Base-by-base conservation (phyloP, 2,113 vertebrate genomes). In the Sphyrna mokarran region DNA sequence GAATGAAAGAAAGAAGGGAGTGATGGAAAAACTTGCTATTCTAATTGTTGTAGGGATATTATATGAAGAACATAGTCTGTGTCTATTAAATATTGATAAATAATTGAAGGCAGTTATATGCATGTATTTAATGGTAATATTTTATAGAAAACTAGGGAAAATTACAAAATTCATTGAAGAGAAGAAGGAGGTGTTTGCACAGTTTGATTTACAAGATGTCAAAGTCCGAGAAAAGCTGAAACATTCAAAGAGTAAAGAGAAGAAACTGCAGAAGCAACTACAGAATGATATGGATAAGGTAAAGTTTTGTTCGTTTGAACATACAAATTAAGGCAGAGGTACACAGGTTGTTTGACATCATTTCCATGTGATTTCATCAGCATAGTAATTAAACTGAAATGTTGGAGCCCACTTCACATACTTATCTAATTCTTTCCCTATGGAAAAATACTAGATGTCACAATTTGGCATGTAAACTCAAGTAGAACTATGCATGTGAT, bases 201-300 rank as follows among this genome's bases (percentile, higher is more conserved):
- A 99, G 96, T 96, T 99, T 96, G 99, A 99, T 97, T 97, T 99
- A 97, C 98, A 99, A 96, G 99, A 99, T 95, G 98, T 99, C 96
- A 98, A 99, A 97, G 97, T 98, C 96, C 98, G 99, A n/a, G 99
- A 99, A 97, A 99, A 98, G 96, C 97, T 99, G 94, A 99, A 99
- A 97, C 97, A 99, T 97, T 97, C 97, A 95, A 98, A 98, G 97
- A 98, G 97, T 97, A 99, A 98, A 96, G 97, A 97, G 95, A 99
- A 99, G 97, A 99, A 99, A 96, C 96, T 99, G 95, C 98, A 98
- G 96, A 99, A 99, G 96, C 99, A 99, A 96, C 98, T 99, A 96
- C 97, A 98, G 76, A 99, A 99, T 96, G 98, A 99, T 87, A 98
- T 98, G 97, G 98, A 99, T 96, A 99, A 99, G 98, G 99, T 99